A percentile compares a stretch with the other conserved stretches of the same genome.
Conservation (phyloP, 2,113 vertebrate genomes). For the Eptesicus fuscus region DNA sequence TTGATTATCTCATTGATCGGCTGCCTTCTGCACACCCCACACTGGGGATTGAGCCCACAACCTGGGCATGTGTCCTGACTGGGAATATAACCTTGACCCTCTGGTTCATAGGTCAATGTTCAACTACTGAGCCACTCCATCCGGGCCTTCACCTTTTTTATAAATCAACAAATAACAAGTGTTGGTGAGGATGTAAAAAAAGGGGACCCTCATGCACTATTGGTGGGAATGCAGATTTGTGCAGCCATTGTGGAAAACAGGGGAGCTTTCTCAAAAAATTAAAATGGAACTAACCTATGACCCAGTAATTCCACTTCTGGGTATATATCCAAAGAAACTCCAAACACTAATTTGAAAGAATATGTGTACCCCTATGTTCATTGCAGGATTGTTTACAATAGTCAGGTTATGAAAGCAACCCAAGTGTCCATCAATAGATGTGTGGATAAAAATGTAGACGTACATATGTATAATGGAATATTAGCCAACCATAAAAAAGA, state of each 20-base stretch:
- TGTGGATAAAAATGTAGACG: not conserved
- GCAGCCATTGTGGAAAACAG: not conserved
- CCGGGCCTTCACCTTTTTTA: not conserved
- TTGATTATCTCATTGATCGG: no score
- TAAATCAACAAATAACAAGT: not conserved
- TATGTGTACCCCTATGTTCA: not conserved
- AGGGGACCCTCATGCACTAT: no score
- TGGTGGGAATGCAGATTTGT: no score
- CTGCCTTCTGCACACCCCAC: no score
- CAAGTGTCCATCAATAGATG: not conserved
- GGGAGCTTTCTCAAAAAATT: not conserved
- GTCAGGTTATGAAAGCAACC: not conserved
- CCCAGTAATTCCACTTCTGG: not conserved
- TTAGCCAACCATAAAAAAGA: not conserved
- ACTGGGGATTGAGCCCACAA: no score
- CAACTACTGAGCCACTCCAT: no score
- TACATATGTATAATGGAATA: not conserved
- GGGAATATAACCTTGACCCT: no score
- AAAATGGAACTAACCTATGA: not conserved
- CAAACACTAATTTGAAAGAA: not conserved
- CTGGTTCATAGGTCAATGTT: no score
- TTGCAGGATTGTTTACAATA: not conserved
- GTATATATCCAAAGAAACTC: not conserved
- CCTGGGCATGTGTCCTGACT: no score
- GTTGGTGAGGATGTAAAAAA: not conserved